Evolutionary conservation across 2,113 vertebrate species (phyloP).

Genomic region (Siphamia tubifer): DNA sequence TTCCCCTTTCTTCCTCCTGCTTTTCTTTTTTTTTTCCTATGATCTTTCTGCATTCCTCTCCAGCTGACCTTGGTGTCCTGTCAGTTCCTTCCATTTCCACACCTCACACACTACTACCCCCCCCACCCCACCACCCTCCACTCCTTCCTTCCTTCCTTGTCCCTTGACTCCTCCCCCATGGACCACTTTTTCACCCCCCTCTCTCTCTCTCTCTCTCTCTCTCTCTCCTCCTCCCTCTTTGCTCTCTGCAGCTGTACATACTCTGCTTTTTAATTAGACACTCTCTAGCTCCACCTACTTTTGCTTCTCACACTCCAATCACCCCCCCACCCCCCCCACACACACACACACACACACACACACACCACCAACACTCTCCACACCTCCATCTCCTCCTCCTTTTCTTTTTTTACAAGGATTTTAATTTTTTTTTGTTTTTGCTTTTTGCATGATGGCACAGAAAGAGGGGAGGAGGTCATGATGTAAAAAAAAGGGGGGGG

Average conservation of each 20-base stretch:
- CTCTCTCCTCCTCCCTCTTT: conserved; percentile 40
- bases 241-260: conserved; percentile 76
- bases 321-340: too few relatives aligned
- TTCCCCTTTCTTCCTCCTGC: neutral
- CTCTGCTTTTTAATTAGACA: conserved; percentile 83
- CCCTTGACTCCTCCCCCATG: conserved; percentile 52
- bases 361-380: neutral
- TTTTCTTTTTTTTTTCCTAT: conserved; percentile 17
- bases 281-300: conserved; percentile 66
- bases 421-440: too few relatives aligned
- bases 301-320: conserved; percentile 45
- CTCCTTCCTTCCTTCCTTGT: conserved; percentile 26
- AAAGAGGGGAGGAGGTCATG: conserved; percentile 71
- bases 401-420: conserved; percentile 14
- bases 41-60: conserved; percentile 66
- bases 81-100: conserved; percentile 32
- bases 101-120: conserved; percentile 29
- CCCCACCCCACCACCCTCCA: conserved; percentile 2
- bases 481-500: conserved; percentile 51
- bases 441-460: conserved; percentile 63
- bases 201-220: too few relatives aligned
- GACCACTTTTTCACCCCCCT: conserved; percentile 44
- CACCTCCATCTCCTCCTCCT: conserved; percentile 5
- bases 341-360: too few relatives aligned
- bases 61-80: conserved; percentile 72